Base-by-base conservation (phyloP, 2,888 invertebrate species). In the Stomorhina lunata region DNA sequence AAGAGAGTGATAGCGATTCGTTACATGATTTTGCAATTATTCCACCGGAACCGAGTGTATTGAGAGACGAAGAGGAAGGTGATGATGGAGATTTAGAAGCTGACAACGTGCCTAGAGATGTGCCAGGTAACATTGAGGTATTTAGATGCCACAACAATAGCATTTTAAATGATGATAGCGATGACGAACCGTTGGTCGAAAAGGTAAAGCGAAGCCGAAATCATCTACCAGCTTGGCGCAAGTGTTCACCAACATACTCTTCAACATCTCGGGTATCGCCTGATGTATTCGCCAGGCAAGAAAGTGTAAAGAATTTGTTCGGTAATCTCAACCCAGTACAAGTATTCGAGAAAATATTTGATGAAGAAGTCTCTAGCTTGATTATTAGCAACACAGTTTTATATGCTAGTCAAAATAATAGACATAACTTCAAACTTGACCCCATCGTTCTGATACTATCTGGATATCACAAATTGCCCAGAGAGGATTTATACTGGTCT, bases 211-310 rank as follows among this genome's bases (percentile, higher is more conserved):
- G 53, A 53, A 53, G 53, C 53, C 27, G 53, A 27, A 27, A 20
- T 57, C 57, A 34, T 2, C 34, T 34, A 32, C 29, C 20, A 45
- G 32, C 37, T 7, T 59, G 32, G 25, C 59, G 59, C 37, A 59
- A 50, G 22, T 50, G 22, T 37, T 37, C 10, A 37, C 59, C 59
- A 59, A 37, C 59, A 59, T 59, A 59, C 37, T 37, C 59, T 59
- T 59, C 59, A 59, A 59, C 59, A 37, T 6, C 59, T 59, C 59
- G 25, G 37, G 40, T 59, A 59, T 59, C 59, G 37, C 4, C 40
- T 59, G 22, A 59, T 59, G 6, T 10, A 20, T 34, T 4, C 20
- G 32, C 32, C 12, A 57, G 34, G 15, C 65, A 48, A 32, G 20
- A 65, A 48, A 3, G 32, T 45, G 25, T 40, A 61, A 61, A 25